A percentile compares a stretch with the other conserved stretches of the same genome.
These are phyloP conservation scores for Neogale vison DNA, from an alignment of 2,113 vertebrate species.

Conservation along the genomic window DNA sequence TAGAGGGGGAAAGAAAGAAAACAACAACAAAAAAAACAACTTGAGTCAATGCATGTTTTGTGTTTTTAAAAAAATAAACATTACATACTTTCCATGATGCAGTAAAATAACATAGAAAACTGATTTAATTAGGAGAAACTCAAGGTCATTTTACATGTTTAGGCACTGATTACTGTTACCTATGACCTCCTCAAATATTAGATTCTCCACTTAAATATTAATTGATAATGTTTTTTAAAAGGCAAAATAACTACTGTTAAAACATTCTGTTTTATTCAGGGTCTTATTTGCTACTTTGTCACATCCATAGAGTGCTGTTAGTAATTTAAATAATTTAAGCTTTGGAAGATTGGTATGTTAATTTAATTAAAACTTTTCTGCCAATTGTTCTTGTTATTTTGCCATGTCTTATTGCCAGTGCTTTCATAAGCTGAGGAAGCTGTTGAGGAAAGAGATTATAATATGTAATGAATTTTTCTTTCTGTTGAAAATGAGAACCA, in stretches of 20 bases:
- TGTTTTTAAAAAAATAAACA: not conserved
- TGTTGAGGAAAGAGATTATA: conserved; percentile 3
- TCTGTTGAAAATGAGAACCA: conserved; percentile 55
- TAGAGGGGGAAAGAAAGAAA: not conserved
- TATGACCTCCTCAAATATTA: not conserved
- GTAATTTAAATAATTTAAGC: conserved; percentile 43
- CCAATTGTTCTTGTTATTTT: not conserved
- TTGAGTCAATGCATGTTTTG: not conserved
- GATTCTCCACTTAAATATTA: not conserved
- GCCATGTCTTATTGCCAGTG: conserved; percentile 24
- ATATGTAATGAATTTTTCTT: conserved; percentile 30
- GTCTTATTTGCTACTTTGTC: not conserved
- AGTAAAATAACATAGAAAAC: conserved; percentile 28
- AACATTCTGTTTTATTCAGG: not conserved
- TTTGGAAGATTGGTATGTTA: conserved; percentile 25
- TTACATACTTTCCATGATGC: not conserved
- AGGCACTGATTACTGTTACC: conserved; percentile 50
- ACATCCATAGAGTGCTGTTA: not conserved
- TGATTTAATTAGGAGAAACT: conserved; percentile 53
- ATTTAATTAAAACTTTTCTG: conserved; percentile 63
- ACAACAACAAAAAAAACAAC: too few species aligned
- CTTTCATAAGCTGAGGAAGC: not conserved
- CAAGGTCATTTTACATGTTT: conserved; percentile 47
- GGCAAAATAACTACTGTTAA: not conserved
- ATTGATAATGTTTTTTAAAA: not conserved